Evolutionary conservation across 1,140 invertebrate genomes (phyloP).

Genomic region (Zaprionus camerounensis): DNA sequence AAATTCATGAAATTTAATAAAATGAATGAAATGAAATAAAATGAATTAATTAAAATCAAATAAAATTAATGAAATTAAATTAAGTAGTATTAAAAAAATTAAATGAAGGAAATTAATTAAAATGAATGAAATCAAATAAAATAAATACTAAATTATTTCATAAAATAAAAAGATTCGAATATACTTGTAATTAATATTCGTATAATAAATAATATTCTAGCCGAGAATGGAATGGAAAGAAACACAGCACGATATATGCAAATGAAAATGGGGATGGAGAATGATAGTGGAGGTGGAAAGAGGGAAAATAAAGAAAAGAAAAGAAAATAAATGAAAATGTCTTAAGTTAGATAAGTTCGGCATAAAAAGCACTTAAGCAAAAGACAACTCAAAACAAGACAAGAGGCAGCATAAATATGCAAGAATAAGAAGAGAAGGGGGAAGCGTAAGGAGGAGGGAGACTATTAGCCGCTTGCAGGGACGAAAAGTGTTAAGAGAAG

Average conservation of each 20-base stretch:
- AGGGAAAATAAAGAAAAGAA: background rate
- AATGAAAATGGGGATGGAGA: background rate
- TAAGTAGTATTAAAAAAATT: no score
- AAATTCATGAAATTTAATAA: no score
- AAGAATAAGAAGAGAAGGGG: background rate
- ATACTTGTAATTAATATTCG: no score
- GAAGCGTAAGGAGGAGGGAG: background rate
- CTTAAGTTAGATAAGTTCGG: conserved; percentile 5
- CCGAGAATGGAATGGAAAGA: background rate
- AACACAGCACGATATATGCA: background rate
- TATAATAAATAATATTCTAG: no score
- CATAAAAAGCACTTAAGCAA: conserved; percentile 9
- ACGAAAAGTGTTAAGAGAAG: background rate
- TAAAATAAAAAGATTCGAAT: no score
- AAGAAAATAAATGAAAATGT: background rate
- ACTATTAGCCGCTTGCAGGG: background rate
- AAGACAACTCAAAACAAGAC: conserved; percentile 7
- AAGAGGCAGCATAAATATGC: conserved; percentile 8
- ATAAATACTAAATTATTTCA: no score
- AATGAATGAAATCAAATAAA: no score
- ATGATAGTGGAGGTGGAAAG: background rate
- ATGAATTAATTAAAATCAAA: no score
- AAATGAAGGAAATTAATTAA: no score
- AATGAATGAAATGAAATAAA: no score
- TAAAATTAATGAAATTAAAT: no score